phyloP scores from a whole-genome alignment of 2,888 invertebrate genomes.

The Trissolcus japonicus region DNA sequence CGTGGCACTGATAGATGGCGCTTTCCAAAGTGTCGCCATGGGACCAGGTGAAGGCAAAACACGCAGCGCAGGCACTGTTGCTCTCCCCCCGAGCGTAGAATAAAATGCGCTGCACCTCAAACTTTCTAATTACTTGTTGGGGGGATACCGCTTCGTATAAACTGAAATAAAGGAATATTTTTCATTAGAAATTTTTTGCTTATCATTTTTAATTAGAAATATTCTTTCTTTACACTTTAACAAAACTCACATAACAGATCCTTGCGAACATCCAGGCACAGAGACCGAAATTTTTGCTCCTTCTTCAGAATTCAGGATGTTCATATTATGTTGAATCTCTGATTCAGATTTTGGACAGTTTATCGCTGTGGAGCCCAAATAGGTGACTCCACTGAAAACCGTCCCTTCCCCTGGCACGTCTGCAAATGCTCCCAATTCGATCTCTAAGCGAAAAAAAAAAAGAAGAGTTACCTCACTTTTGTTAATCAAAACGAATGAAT shows the following conservation, averaged over 20 bases:
- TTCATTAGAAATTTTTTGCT: background rate
- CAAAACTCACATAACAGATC: conserved; percentile 86
- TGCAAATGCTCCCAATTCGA: conserved; percentile 79
- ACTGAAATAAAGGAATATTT: conserved; percentile 76
- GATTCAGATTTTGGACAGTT: conserved; percentile 93
- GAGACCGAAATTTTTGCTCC: conserved; percentile 94
- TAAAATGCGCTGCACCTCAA: conserved; percentile 93
- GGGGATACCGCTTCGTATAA: conserved; percentile 87
- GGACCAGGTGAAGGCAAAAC: conserved; percentile 98
- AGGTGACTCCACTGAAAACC: conserved; percentile 94
- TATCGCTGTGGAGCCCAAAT: conserved; percentile 93
- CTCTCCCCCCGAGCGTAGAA: conserved; percentile 95
- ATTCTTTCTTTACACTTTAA: background rate
- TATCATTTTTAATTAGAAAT: background rate
- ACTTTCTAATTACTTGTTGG: conserved; percentile 88
- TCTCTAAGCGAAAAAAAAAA: background rate
- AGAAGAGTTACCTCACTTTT: too few relatives aligned
- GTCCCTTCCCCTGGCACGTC: conserved; percentile 93
- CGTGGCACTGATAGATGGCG: conserved; percentile 96
- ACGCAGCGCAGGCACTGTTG: conserved; percentile 90
- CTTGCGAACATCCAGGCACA: conserved; percentile 94
- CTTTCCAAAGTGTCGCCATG: conserved; percentile 93
- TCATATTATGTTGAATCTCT: conserved; percentile 96
- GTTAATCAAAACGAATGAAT: too few relatives aligned
- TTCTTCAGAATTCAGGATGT: conserved; percentile 88